A percentile compares a stretch with the other conserved stretches of the same genome.
Conservation (phyloP, 2,113 vertebrate genomes). For the Collichthys lucidus region DNA sequence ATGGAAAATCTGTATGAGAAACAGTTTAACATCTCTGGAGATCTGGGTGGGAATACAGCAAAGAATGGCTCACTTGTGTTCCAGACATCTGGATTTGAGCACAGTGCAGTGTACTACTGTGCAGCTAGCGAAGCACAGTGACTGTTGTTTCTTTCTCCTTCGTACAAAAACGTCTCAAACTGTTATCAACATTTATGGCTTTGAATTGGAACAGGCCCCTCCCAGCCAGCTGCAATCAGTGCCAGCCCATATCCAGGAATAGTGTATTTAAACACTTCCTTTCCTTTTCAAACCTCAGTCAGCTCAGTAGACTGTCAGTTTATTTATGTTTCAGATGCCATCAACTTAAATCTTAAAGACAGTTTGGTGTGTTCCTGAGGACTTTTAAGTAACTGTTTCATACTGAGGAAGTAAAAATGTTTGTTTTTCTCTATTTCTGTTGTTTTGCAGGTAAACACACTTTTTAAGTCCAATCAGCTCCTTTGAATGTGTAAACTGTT, state of each 20-base stretch:
- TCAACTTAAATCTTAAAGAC: neutral
- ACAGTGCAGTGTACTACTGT: slow-evolving; percentile 67
- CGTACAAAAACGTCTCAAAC: neutral
- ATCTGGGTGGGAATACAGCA: neutral
- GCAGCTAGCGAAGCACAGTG: slow-evolving; percentile 59
- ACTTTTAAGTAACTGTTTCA: neutral
- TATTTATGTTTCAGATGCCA: neutral
- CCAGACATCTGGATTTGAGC: too few species aligned
- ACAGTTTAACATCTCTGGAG: neutral
- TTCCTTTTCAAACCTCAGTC: too few species aligned
- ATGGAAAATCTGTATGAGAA: slow-evolving; percentile 13
- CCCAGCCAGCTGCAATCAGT: too few species aligned
- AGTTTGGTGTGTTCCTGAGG: too few species aligned
- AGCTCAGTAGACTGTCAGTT: neutral
- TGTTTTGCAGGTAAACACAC: too few species aligned
- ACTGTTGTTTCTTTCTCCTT: neutral
- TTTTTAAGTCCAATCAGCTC: too few species aligned
- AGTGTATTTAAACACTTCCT: neutral
- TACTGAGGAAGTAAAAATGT: neutral
- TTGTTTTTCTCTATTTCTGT: neutral
- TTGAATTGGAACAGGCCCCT: slow-evolving; percentile 5
- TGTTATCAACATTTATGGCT: neutral
- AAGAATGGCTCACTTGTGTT: neutral
- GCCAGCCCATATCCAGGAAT: neutral
- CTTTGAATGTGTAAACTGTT: too few species aligned